These are phyloP conservation scores for Misgurnus anguillicaudatus DNA, from an alignment of 2,113 vertebrate genomes.

Conservation along the genomic window DNA sequence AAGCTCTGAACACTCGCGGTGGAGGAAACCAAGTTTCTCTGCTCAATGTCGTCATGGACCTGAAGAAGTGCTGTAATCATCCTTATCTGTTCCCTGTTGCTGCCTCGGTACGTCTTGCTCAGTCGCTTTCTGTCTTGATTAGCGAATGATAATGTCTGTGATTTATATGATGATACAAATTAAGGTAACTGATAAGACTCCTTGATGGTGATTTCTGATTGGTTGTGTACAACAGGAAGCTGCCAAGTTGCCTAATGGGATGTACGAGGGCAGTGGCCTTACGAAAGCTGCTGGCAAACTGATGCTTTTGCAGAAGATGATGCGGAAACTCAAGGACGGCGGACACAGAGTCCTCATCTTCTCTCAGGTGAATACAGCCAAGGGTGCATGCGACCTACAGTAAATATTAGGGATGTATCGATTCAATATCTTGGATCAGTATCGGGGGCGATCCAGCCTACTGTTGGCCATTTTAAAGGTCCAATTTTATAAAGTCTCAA, in stretches of 20 bases:
- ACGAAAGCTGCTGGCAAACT: conserved; percentile 92
- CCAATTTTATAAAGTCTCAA: too few species aligned
- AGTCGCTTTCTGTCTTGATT: background rate
- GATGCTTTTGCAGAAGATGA: conserved; percentile 92
- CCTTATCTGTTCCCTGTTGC: conserved; percentile 97
- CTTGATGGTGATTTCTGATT: background rate
- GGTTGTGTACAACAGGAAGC: conserved; percentile 81
- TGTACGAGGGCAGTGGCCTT: conserved; percentile 93
- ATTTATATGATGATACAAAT: background rate
- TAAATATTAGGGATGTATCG: too few species aligned
- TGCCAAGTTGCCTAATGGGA: conserved; percentile 97
- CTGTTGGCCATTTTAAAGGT: too few species aligned
- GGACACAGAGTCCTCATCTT: conserved; percentile 96
- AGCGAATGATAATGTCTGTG: background rate
- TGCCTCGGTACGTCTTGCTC: conserved; percentile 83
- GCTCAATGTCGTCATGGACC: conserved; percentile 97
- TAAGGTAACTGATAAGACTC: background rate
- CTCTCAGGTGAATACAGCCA: conserved; percentile 82
- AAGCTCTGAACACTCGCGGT: conserved; percentile 93
- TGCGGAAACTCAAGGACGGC: conserved; percentile 91
- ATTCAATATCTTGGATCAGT: too few species aligned
- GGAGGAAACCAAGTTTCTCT: conserved; percentile 96
- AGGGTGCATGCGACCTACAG: too few species aligned
- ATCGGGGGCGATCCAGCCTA: too few species aligned
- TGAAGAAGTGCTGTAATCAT: conserved; percentile 99